Evolutionary conservation across 2,113 vertebrate species (phyloP).

Genomic region (Rhinoderma darwinii): DNA sequence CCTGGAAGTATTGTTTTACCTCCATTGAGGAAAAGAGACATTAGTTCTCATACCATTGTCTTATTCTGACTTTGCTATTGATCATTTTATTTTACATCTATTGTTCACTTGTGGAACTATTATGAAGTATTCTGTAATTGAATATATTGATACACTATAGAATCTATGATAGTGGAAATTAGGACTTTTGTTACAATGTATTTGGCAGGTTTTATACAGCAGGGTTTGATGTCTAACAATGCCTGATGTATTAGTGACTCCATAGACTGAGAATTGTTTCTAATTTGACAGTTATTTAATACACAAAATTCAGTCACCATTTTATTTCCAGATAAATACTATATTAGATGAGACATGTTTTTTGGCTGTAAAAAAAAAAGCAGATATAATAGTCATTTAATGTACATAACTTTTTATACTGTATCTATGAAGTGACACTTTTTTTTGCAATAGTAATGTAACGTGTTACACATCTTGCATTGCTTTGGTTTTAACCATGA

Average conservation of each 20-base stretch:
- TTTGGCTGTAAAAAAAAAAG: constrained; percentile 73
- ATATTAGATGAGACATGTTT: constrained; percentile 65
- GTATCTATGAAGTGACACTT: constrained; percentile 79
- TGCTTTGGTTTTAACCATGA: constrained; percentile 73
- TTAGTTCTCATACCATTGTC: neutral
- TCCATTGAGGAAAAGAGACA: neutral
- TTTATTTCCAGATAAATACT: constrained; percentile 67
- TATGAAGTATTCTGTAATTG: too few species aligned
- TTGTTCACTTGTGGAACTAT: neutral
- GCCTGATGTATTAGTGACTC: neutral
- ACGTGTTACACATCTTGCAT: constrained; percentile 76
- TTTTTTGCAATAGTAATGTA: constrained; percentile 75
- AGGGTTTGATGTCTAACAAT: neutral
- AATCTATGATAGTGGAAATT: neutral
- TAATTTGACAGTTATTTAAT: constrained; percentile 17
- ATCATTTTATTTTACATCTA: neutral
- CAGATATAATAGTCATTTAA: constrained; percentile 77
- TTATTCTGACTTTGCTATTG: neutral
- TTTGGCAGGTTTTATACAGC: neutral
- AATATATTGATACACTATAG: neutral
- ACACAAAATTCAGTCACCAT: constrained; percentile 62
- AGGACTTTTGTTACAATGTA: neutral
- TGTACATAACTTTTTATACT: constrained; percentile 77
- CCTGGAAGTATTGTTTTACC: neutral
- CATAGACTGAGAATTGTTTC: neutral